A percentile compares a stretch with the other conserved stretches of the same genome.
phyloP scores from a whole-genome alignment of 2,888 invertebrate genomes.

The Oligia strigilis region DNA sequence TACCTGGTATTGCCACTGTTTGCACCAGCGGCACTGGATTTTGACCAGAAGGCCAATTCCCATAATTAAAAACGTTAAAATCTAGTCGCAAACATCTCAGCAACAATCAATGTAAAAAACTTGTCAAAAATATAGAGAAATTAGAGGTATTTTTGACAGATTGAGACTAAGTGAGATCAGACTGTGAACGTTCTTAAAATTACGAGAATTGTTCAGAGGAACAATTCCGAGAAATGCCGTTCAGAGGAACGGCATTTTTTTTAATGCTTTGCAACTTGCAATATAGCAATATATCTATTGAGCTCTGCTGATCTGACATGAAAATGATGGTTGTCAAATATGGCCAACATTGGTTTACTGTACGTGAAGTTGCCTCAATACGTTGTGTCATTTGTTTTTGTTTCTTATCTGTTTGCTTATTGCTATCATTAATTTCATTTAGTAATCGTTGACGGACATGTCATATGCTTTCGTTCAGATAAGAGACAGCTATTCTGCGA shows the following conservation, averaged over 20 bases:
- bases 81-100: background rate
- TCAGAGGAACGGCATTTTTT: no score
- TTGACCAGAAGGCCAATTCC: constrained; percentile 7
- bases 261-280: background rate
- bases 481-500: background rate
- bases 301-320: no score
- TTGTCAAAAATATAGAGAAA: no score
- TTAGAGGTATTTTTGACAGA: no score
- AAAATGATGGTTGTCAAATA: background rate
- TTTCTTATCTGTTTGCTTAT: background rate
- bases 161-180: no score
- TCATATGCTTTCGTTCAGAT: background rate
- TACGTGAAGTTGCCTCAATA: background rate
- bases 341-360: background rate
- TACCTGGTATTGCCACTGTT: constrained; percentile 47
- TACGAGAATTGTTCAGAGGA: no score
- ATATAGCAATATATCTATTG: background rate
- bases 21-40: constrained; percentile 10
- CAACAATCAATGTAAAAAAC: background rate
- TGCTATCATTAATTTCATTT: background rate
- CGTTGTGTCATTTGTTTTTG: background rate
- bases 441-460: no score
- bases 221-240: no score
- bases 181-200: no score
- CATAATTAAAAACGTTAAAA: background rate